Conservation (phyloP, 2,113 vertebrate genomes). For the Hyla sarda region DNA sequence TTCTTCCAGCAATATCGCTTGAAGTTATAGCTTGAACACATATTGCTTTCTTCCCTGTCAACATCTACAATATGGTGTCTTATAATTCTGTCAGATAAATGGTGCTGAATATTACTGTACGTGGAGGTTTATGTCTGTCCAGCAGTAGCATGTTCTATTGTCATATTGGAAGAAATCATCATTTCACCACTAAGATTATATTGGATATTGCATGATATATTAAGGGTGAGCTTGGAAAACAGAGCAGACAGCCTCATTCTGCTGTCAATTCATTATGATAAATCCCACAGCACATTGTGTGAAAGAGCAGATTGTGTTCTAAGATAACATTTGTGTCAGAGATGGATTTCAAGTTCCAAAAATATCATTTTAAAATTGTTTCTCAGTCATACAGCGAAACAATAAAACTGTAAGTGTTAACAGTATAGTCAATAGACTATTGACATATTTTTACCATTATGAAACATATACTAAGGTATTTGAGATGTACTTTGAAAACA, state of each 20-base stretch:
- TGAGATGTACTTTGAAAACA: background rate
- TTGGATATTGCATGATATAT: background rate
- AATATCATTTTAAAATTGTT: slow-evolving; percentile 38
- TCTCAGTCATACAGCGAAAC: background rate
- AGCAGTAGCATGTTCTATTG: background rate
- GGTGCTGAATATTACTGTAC: background rate
- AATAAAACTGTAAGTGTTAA: slow-evolving; percentile 1
- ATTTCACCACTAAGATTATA: background rate
- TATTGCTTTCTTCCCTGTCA: slow-evolving; percentile 26
- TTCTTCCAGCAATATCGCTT: background rate
- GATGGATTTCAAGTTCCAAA: slow-evolving; percentile 19
- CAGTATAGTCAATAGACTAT: slow-evolving; percentile 22
- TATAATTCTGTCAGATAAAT: slow-evolving; percentile 14
- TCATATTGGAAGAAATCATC: slow-evolving; percentile 16
- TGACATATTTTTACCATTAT: background rate
- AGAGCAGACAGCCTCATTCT: background rate
- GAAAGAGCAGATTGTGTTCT: slow-evolving; percentile 18
- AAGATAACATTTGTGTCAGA: slow-evolving; percentile 31
- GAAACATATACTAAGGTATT: slow-evolving; percentile 15
- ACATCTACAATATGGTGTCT: slow-evolving; percentile 22
- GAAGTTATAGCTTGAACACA: background rate
- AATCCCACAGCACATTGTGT: background rate
- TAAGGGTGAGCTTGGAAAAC: background rate
- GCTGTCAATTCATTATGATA: slow-evolving; percentile 31
- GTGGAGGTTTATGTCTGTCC: background rate